Evolutionary conservation across 2,888 invertebrate species (phyloP), one percentile per base, ranked within the genome.

Genomic region (Osedax frankpressi): DNA sequence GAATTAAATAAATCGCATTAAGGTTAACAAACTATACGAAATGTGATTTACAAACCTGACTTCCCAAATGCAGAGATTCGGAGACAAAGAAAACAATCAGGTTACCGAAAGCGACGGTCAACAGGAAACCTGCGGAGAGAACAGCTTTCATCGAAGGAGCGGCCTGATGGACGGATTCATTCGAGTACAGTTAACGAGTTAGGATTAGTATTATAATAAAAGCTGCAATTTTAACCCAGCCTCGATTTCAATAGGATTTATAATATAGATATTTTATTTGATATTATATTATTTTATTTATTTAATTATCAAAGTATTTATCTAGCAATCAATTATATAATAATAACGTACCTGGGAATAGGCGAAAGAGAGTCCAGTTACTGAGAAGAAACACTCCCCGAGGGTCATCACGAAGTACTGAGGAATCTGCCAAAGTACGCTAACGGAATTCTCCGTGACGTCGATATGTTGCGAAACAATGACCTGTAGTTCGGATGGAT

Each of bases 371-470:
- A 78, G 72, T 19, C 78, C 77, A 11, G 78, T 77, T 11, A 78
- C 75, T 14, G 77, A 78, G 75, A 79, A 78, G 67, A 78, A 76
- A 14, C 75, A 70, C 71, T 78, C 78, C 6, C 76, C 78, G n/a
- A 75, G 44, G n/a, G 76, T 77, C 74, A 78, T 76, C 11, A 78
- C 71, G 62, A 78, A 60, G 72, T 78, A 78, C 75, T 78, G 78
- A 14, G 78, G 78, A 11, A 79, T 65, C 75, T 77, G 77, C 71
- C 73, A 60, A 71, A 77, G 75, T 44, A 78, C 78, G 70, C 74
- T 77, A 11, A 75, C 28, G 2, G 29, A 69, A 70, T 76, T 74
- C 11, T 76, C 73, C 2, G 30, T n/a, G 1, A 77, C 63, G n/a
- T 78, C 78, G 30, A 62, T 29, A 26, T 74, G 44, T 60, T 75